phyloP scores from a whole-genome alignment of 2,113 vertebrate genomes.

The Panurus biarmicus region DNA sequence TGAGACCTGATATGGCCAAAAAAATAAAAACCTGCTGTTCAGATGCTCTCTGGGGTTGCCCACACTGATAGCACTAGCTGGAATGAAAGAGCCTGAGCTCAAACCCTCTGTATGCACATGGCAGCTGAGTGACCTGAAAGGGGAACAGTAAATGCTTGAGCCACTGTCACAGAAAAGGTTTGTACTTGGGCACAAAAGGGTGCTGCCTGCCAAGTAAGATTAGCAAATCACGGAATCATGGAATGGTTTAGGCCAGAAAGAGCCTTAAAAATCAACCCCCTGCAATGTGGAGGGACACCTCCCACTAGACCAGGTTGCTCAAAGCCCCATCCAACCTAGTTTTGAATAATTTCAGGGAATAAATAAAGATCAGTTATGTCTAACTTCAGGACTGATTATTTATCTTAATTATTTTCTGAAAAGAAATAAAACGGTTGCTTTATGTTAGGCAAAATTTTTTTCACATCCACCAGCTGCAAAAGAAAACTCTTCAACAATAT shows the following conservation, averaged over 20 bases:
- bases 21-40: background rate
- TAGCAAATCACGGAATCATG: background rate
- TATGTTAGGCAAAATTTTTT: background rate
- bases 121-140: background rate
- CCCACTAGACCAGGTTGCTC: background rate
- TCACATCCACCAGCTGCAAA: background rate
- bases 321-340: background rate
- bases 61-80: background rate
- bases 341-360: background rate
- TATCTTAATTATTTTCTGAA: background rate
- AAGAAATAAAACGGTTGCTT: accelerated
- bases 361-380: background rate
- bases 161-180: background rate
- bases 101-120: too few species aligned
- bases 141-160: background rate
- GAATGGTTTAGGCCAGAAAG: background rate
- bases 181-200: background rate
- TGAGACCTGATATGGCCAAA: background rate
- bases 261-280: background rate
- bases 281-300: background rate
- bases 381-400: background rate
- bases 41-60: background rate
- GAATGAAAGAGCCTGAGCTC: background rate
- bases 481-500: background rate
- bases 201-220: background rate